Base-by-base conservation (phyloP, 2,113 vertebrate species). In the Taxidea taxus region DNA sequence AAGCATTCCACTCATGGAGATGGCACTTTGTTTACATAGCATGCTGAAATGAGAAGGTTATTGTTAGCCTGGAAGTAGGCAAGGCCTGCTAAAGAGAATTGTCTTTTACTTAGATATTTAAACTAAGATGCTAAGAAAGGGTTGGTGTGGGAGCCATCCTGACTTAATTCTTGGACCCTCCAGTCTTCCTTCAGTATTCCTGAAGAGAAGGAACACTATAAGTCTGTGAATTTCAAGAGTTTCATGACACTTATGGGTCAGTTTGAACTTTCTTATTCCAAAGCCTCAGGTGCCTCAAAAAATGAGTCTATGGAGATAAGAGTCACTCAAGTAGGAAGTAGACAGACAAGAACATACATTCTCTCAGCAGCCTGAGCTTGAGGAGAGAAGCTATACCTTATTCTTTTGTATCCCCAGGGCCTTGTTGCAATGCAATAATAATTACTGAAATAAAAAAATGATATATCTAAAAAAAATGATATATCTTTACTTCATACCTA, bases 21-120 rank as follows among this genome's bases (percentile, higher is more conserved):
- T 60, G 90, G 80, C 81, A 96, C 58, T 98, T 96, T 98, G 94
- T 90, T 98, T 98, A 93, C 75, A 70, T 94, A 80, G 70, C 78
- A 91, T 51, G 56, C 90, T 94, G 87, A 91, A 95, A 90, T 21
- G 78, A 93, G 92, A 97, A 72, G 31, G 72, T 95, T 97, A 92
- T 97, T 97, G 72, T 90, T 91, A 93, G 77, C 64, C 74, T 70
- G 0, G 9, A 90, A 94, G 87, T 77, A 81, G 95, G 62, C 68
- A 75, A 54, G 82, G 47, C 49, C 95, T 92, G 0, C 82, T 54
- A 77, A 88, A 56, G 3, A 75, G 3, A 75, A 13, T 75, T 87
- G 95, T 95, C 54, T 87, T 93, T 91, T 54, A 51, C 82, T 86
- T 68, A 56, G 47, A 47, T 91, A 27, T 64, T 90, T 66, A 92